Evolutionary conservation across 2,113 vertebrate genomes (phyloP).

Genomic region (Notiomystis cincta): DNA sequence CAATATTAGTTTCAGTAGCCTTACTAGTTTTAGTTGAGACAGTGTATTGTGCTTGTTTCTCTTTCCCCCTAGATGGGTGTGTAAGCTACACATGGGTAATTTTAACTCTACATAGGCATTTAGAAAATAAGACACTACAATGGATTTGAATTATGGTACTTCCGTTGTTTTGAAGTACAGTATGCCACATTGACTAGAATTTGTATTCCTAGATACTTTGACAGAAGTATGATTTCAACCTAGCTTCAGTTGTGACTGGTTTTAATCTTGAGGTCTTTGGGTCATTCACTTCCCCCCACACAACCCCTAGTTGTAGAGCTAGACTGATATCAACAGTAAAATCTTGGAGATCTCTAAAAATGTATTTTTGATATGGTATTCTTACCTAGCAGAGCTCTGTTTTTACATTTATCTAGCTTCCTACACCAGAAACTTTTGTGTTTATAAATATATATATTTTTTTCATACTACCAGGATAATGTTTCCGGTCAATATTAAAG

Average conservation of each 20-base stretch:
- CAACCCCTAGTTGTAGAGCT: not conserved
- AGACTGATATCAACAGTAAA: not conserved
- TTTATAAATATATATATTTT: not conserved
- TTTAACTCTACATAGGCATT: not conserved
- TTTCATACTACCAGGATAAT: not conserved
- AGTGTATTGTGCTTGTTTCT: not conserved
- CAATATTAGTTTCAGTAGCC: not conserved
- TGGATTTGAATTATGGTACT: not conserved
- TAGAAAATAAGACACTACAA: not conserved
- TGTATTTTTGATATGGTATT: not conserved
- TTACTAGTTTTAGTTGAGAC: not conserved
- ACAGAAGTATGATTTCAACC: not conserved
- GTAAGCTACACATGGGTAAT: not conserved
- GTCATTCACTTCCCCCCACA: not conserved
- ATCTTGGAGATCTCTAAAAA: not conserved
- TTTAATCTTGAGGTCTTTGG: not conserved
- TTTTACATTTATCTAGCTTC: not conserved
- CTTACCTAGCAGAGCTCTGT: not conserved
- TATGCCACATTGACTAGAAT: not conserved
- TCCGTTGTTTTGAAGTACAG: not conserved
- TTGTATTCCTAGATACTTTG: not conserved
- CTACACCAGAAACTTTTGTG: not conserved
- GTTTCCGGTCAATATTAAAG: not conserved
- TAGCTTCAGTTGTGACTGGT: not conserved
- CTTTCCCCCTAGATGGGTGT: not conserved